Evolutionary conservation across 2,113 vertebrate genomes (phyloP), one percentile per base, ranked within the genome.

Genomic region (Dolichallabes microphthalmus): DNA sequence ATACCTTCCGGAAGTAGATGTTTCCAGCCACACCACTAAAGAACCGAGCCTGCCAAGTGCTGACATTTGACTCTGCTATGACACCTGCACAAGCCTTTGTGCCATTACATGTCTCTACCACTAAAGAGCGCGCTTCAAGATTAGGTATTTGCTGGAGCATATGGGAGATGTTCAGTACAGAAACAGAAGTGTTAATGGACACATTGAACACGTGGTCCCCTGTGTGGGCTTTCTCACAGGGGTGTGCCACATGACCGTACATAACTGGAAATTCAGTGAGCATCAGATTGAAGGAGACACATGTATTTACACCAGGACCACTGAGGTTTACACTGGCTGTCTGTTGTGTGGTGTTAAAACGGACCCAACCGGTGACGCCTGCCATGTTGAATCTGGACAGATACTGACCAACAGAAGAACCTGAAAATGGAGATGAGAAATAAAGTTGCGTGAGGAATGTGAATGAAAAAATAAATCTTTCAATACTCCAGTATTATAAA

Each of bases 261-360:
- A 93, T 94, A 32, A 96, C 93, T 0, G 95, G 95, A 81, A 95
- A 96, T 50, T 87, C 71, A 0, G 90, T 93, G 13, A 96, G 71
- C 39, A 91, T 92, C 53, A 96, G 30, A 32, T 89, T 92, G 25
- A 93, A 53, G 1, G 68, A 20, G 13, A 0, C 55, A 68, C 95
- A 95, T 50, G 80, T 69, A 22, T 35, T 6, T 35, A 35, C 69
- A 63, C 91, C 90, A 2, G 68, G 77, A 1, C 93, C 93, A 10
- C 89, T 91, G 50, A 96, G 63, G 2, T 89, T 92, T 13, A 94
- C 55, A 0, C n/a, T 83, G 27, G 93, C 92, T 5, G 17, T 89
- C 79, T 75, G 52, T 12, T 88, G 84, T 0, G 12, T 55, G 12
- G 93, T 91, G 74, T 95, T 57, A 80, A 96, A 93, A 30, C 32